These are phyloP conservation scores for Bovichtus diacanthus DNA, from an alignment of 2,797 vertebrate species.

Conservation along the genomic window DNA sequence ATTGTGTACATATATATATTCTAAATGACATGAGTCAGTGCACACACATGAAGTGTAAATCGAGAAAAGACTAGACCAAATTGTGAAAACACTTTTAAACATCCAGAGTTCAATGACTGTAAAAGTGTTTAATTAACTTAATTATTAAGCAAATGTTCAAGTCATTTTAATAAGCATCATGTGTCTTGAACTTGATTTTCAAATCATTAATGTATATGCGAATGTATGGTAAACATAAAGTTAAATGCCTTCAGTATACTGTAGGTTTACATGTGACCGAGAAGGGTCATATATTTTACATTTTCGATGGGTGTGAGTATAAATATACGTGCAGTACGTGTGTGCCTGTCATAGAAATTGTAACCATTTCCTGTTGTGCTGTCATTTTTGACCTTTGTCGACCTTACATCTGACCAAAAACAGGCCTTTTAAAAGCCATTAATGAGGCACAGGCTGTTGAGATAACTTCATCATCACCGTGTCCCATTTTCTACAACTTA, in stretches of 20 bases:
- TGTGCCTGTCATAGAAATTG: conserved; percentile 54
- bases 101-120: conserved; percentile 42
- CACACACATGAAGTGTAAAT: conserved; percentile 29
- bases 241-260: conserved; percentile 44
- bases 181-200: conserved; percentile 57
- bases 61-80: conserved; percentile 22
- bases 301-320: conserved; percentile 54
- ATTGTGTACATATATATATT: conserved; percentile 61
- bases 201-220: conserved; percentile 61
- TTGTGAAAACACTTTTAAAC: conserved; percentile 34
- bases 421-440: conserved; percentile 29
- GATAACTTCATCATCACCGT: not conserved
- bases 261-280: conserved; percentile 40
- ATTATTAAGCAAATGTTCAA: conserved; percentile 34
- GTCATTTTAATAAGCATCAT: conserved; percentile 41
- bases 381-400: conserved; percentile 38
- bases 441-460: conserved; percentile 16
- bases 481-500: conserved; percentile 33
- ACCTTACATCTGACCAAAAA: conserved; percentile 22
- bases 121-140: conserved; percentile 36
- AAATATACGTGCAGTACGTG: conserved; percentile 56
- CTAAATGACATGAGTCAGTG: conserved; percentile 24
- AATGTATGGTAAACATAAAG: conserved; percentile 58
- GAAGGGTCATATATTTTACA: conserved; percentile 30
- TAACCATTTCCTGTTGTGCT: conserved; percentile 43